phyloP scores from a whole-genome alignment of 2,797 vertebrate species.

The Pipistrellus pipistrellus region DNA sequence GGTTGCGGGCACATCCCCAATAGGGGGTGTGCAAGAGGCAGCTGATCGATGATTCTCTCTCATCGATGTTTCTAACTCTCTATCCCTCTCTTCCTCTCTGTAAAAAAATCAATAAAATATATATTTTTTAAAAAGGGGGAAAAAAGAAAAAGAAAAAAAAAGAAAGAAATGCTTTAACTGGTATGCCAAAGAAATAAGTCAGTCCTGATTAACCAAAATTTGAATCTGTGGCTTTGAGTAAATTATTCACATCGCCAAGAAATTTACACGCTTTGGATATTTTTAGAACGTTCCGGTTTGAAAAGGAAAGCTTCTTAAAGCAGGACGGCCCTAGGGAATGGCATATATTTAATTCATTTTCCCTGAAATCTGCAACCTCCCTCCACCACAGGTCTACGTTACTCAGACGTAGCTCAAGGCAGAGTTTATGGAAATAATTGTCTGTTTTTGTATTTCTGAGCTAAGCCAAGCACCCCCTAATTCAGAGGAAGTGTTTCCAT shows the following conservation, averaged over 20 bases:
- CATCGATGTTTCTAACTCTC: no score
- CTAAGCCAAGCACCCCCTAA: not conserved
- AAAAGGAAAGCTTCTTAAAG: not conserved
- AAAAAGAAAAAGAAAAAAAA: no score
- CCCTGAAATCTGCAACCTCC: not conserved
- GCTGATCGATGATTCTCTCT: no score
- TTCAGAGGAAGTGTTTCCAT: not conserved
- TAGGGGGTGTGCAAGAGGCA: no score
- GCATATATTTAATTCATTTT: conserved; percentile 12
- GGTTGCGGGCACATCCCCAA: no score
- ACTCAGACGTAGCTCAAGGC: not conserved
- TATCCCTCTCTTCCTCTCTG: no score
- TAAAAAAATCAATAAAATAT: no score
- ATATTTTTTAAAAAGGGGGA: no score
- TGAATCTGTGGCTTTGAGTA: not conserved
- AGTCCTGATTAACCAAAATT: not conserved
- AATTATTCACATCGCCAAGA: not conserved
- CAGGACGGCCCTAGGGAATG: not conserved
- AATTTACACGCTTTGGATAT: not conserved
- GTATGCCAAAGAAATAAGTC: conserved; percentile 34
- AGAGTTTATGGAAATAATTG: conserved; percentile 21
- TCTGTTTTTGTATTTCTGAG: not conserved
- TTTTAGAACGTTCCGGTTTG: not conserved
- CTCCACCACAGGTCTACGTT: not conserved
- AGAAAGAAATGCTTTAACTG: not conserved